Percentiles rank a stretch among this genome's conserved stretches.
Conservation (phyloP, 1,140 invertebrate species). For the Neodiprion lecontei region DNA sequence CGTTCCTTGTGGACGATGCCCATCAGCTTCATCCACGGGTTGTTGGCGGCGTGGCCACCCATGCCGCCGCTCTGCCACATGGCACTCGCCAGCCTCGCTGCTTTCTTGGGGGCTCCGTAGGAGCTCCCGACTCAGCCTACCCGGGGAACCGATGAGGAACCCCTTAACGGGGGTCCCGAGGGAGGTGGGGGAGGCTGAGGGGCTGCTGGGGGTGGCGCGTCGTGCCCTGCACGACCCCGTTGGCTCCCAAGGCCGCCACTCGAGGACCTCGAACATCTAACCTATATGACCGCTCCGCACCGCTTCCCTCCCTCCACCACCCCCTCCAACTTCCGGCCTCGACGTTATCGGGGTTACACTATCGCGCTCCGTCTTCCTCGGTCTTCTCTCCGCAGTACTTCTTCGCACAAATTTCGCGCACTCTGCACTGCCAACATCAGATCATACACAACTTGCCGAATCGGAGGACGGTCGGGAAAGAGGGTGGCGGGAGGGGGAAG, state of each 20-base stretch:
- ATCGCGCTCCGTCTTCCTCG: not conserved
- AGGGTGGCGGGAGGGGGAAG: too few species aligned
- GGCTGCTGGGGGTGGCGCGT: constrained; percentile 47
- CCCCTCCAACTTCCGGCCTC: constrained; percentile 1
- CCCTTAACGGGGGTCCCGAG: constrained; percentile 27
- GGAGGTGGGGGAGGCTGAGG: constrained; percentile 13
- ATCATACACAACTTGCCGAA: not conserved
- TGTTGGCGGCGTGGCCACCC: constrained; percentile 76
- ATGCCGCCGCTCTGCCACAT: constrained; percentile 83
- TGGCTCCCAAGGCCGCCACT: constrained; percentile 55
- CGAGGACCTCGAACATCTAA: constrained; percentile 58
- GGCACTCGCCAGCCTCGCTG: constrained; percentile 59
- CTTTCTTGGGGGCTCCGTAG: constrained; percentile 41
- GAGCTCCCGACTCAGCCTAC: constrained; percentile 42
- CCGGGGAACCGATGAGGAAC: constrained; percentile 24
- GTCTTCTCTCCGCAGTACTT: constrained; percentile 10
- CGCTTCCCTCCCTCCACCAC: constrained; percentile 32
- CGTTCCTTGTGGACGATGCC: constrained; percentile 80
- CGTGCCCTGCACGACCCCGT: constrained; percentile 56
- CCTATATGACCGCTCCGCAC: constrained; percentile 40
- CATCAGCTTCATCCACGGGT: constrained; percentile 84
- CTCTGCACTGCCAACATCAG: constrained; percentile 4
- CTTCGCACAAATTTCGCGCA: constrained; percentile 1
- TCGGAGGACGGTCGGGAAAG: not conserved
- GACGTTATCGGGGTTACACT: constrained; percentile 12